Conservation (phyloP, 1,140 invertebrate species). For the Ceratosolen fusciceps region DNA sequence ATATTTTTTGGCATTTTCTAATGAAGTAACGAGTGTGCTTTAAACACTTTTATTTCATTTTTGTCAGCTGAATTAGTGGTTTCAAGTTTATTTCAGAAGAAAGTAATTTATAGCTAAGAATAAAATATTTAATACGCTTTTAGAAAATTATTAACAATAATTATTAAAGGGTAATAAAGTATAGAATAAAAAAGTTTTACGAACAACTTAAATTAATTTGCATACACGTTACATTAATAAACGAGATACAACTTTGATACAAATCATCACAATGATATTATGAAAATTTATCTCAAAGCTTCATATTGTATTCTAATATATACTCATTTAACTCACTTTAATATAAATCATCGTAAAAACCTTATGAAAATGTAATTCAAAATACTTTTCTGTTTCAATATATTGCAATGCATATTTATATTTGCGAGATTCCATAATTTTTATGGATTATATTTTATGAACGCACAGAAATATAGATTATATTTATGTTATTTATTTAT, state of each 20-base stretch:
- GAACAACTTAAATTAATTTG: neutral
- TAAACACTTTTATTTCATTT: too few relatives aligned
- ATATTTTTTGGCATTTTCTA: too few relatives aligned
- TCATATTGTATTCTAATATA: conserved; percentile 19
- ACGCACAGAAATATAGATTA: too few relatives aligned
- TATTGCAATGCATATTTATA: too few relatives aligned
- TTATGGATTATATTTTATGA: too few relatives aligned
- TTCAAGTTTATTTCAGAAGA: too few relatives aligned
- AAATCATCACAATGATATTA: neutral
- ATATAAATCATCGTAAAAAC: neutral
- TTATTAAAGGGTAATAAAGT: neutral
- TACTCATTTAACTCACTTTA: neutral
- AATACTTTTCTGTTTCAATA: neutral
- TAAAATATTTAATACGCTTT: neutral
- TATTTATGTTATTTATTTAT: too few relatives aligned
- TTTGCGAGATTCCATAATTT: too few relatives aligned
- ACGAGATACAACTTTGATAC: neutral
- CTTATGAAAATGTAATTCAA: neutral
- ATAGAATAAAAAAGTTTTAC: neutral
- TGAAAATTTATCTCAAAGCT: conserved; percentile 12
- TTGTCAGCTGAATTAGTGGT: too few relatives aligned
- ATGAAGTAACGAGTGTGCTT: too few relatives aligned
- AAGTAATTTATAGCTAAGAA: too few relatives aligned
- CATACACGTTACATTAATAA: neutral
- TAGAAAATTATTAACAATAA: neutral